These are phyloP conservation scores for Rhodophaea formosa DNA, from an alignment of 2,888 invertebrate genomes.

Conservation along the genomic window DNA sequence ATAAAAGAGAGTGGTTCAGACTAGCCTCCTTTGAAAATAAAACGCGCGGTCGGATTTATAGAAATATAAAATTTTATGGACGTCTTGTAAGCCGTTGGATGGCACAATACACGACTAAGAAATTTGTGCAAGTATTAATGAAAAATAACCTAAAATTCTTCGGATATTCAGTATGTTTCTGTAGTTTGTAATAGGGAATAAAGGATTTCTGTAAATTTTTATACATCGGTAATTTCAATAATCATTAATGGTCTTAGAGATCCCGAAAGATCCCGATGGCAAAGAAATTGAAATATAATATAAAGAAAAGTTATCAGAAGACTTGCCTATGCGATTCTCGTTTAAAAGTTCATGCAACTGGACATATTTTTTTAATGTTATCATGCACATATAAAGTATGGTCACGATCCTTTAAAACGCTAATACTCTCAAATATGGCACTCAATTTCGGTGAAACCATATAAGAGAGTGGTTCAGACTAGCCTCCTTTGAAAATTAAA, in stretches of 20 bases:
- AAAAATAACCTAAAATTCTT: neutral
- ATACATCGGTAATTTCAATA: no score
- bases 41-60: slow-evolving; percentile 7
- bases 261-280: no score
- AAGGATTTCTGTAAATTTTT: no score
- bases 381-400: no score
- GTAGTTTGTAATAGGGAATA: neutral
- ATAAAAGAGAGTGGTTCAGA: slow-evolving; percentile 13
- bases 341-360: no score
- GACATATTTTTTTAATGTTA: no score
- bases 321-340: no score
- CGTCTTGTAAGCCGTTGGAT: neutral
- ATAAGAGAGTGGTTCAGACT: slow-evolving; percentile 11
- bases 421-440: slow-evolving; percentile 4
- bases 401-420: no score
- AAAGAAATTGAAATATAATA: no score
- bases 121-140: neutral
- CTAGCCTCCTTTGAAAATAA: slow-evolving; percentile 10
- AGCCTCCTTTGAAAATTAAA: slow-evolving; percentile 11
- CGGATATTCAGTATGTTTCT: neutral
- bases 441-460: neutral
- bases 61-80: slow-evolving; percentile 13
- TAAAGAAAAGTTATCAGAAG: no score
- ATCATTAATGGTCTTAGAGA: no score
- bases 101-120: neutral